phyloP scores from a whole-genome alignment of 2,888 invertebrate genomes.

The Lamellibrachia satsuma region DNA sequence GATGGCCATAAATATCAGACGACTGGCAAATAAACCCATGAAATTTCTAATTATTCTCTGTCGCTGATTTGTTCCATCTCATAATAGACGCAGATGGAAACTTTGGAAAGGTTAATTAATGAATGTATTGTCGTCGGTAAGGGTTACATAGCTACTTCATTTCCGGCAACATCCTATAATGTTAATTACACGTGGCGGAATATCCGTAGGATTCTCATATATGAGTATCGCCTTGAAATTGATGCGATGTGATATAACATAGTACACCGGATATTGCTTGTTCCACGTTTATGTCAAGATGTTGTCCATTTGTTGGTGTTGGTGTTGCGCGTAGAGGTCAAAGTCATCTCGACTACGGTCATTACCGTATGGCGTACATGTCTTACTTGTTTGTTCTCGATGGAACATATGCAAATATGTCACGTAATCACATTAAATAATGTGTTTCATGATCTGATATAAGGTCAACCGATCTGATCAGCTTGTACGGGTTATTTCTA shows the following conservation, averaged over 20 bases:
- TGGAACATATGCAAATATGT: not conserved
- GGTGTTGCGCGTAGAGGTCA: not conserved
- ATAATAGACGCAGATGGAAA: too few relatives aligned
- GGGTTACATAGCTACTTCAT: too few relatives aligned
- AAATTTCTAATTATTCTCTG: too few relatives aligned
- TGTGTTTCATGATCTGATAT: not conserved
- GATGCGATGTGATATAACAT: not conserved
- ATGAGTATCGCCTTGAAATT: not conserved
- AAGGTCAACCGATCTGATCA: not conserved
- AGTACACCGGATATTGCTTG: not conserved
- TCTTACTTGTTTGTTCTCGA: not conserved
- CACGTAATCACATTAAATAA: not conserved
- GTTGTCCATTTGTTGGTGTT: not conserved
- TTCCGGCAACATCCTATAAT: not conserved
- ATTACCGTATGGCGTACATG: not conserved
- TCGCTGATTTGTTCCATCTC: too few relatives aligned
- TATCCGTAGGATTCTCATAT: not conserved
- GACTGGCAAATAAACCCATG: too few relatives aligned
- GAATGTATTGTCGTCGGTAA: too few relatives aligned
- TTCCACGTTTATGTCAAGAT: not conserved
- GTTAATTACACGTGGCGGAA: not conserved
- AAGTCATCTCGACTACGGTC: not conserved
- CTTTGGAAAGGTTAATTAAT: too few relatives aligned
- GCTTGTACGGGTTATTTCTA: not conserved
- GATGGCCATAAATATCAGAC: too few relatives aligned